These are phyloP conservation scores for Noturus placidus DNA, from an alignment of 2,113 vertebrate species.

Conservation along the genomic window DNA sequence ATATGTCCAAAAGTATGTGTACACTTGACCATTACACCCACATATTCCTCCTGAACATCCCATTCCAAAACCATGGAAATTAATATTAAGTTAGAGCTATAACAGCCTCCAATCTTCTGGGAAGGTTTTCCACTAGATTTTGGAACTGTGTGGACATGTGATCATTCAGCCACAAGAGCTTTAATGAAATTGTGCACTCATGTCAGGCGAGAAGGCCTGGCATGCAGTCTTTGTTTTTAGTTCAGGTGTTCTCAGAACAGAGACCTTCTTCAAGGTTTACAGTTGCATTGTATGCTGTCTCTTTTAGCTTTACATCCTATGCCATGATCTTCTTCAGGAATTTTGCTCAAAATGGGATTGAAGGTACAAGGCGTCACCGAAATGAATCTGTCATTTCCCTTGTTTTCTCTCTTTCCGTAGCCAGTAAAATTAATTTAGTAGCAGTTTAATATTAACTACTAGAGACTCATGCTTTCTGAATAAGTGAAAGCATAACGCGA, in stretches of 20 bases:
- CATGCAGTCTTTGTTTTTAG: too few species aligned
- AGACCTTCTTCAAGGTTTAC: neutral
- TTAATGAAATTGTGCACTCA: too few species aligned
- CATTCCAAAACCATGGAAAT: neutral
- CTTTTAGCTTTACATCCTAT: neutral
- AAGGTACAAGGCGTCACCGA: neutral
- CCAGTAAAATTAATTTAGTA: constrained; percentile 15
- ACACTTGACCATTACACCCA: neutral
- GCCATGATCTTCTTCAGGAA: neutral
- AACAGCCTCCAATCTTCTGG: neutral
- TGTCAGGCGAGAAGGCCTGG: too few species aligned
- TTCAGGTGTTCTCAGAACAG: neutral
- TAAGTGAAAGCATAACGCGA: constrained; percentile 44
- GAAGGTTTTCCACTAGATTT: neutral
- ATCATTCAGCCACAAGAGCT: too few species aligned
- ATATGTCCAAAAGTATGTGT: neutral
- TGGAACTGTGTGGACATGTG: neutral
- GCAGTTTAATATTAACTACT: constrained; percentile 13
- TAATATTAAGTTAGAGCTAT: neutral
- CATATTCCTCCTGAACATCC: neutral
- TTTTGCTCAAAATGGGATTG: neutral
- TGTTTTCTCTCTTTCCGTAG: neutral
- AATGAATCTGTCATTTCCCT: neutral
- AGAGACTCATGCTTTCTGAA: constrained; percentile 26
- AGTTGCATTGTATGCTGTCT: neutral